Evolutionary conservation across 1,140 invertebrate genomes (phyloP), one percentile per base, ranked within the genome.

Genomic region (Heliothis virescens): DNA sequence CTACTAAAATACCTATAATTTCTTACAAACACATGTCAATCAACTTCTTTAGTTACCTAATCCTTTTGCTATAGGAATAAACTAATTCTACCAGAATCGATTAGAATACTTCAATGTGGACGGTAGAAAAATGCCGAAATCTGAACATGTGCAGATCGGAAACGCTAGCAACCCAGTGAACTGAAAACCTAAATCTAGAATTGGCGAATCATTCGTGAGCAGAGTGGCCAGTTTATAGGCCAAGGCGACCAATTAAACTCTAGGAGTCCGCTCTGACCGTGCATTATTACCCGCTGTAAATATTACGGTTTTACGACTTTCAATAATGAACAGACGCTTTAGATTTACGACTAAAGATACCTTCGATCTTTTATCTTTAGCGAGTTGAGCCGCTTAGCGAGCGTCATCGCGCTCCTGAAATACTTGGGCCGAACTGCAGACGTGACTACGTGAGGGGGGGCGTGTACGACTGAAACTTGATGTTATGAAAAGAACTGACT

Each of bases 171-270:
- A 92, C 90, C 89, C 86, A 92, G 86, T 94, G 92, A 92, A 89
- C 93, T 93, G 92, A 90, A 94, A 93, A 94, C 93, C 93, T 93
- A 94, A 94, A 93, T 94, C 92, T 92, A 91, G 91, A 93, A 92
- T 92, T 94, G 91, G 90, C 90, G 90, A 92, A 90, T 92, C 85
- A 86, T 85, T 84, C 83, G 84, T 83, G 85, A 89, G 88, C 86
- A 86, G 85, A 85, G 83, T 83, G 82, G 53, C 83, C 83, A 85
- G 84, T 90, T 92, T 91, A 90, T 92, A 91, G 93, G 92, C 91
- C 93, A 94, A 94, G 93, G 93, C 88, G 83, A 92, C 90, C 90
- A 90, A 93, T 93, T 92, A 85, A 89, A 85, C 86, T 26, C 21
- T 86, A 87, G 87, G 86, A 91, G 87, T 77, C 78, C 79, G 85